phyloP scores from a whole-genome alignment of 2,113 vertebrate genomes.

The Trachemys scripta region DNA sequence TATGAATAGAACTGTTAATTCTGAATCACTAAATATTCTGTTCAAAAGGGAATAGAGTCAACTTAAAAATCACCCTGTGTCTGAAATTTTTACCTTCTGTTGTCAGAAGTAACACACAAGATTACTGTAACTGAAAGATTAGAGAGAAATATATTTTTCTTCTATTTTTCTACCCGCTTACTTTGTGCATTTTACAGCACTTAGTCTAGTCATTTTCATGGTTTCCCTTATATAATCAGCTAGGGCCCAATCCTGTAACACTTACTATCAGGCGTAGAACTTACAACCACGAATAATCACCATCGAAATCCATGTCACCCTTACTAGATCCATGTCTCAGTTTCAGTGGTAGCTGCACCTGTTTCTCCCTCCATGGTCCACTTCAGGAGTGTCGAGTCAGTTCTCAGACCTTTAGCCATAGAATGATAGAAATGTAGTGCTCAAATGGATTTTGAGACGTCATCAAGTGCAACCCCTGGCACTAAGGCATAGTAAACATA shows the following conservation, averaged over 20 bases:
- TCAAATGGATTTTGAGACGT: neutral
- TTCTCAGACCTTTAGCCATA: neutral
- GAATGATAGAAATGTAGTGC: neutral
- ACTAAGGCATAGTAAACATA: neutral
- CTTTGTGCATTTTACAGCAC: neutral
- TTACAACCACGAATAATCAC: neutral
- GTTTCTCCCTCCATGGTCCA: neutral
- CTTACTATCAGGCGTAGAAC: neutral
- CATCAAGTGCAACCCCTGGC: neutral
- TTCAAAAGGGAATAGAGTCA: neutral
- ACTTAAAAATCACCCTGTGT: conserved; percentile 12
- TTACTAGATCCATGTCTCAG: neutral
- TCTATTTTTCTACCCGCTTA: neutral
- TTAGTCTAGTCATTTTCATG: neutral
- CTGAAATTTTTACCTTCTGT: neutral
- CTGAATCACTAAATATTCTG: conserved; percentile 41
- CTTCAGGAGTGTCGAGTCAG: neutral
- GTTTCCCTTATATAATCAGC: neutral
- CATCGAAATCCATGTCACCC: neutral
- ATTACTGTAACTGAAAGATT: neutral
- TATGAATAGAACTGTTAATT: conserved; percentile 68
- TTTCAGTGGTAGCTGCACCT: neutral
- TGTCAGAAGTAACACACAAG: neutral
- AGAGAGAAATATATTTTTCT: neutral
- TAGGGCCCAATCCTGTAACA: neutral